Base-by-base conservation (phyloP, 2,888 invertebrate species). In the Spisula subtruncata region DNA sequence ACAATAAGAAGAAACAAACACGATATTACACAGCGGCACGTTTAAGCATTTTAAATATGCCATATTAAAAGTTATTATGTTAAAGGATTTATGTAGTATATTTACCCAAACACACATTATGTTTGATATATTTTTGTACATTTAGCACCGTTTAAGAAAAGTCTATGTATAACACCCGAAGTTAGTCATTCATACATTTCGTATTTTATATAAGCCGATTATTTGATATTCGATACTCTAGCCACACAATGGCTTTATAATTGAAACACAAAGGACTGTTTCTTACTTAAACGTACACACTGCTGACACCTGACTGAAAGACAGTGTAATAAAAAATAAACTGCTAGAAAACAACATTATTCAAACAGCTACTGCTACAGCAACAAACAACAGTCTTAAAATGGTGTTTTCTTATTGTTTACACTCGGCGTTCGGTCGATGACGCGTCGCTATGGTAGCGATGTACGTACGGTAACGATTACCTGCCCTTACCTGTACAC, bases 401-500 rank as follows among this genome's bases (percentile, higher is more conserved):
- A 41, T 18, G 12, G 18, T 16, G 14, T 16, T 32, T 75, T 75
- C 29, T 12, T 75, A 32, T 41, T 35, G 32, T 75, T 54, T 56
- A 32, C 14, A 56, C 16, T 83, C 56, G 35, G 35, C 20, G 18
- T 48, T 81, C 48, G 25, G 81, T 81, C 54, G 56, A 83, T 81
- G 51, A 75, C 75, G 32, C 75, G 75, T 75, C 35, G 18, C 84
- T 20, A 80, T 85, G 85, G 75, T 75, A 56, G 56, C 85, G 32
- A 51, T n/a, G 20, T 18, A 60, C 25, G 18, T 48, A 60, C 25
- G 18, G 29, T 35, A 35, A 0, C 56, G 80, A 79, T 85, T 85
- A 85, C 29, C 85, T 80, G 79, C 85, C 85, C 79, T 85, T 85
- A 85, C 85, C 85, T 85, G 85, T 80, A 25, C 32, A 25, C 41